A percentile compares a stretch with the other conserved stretches of the same genome.
These are phyloP conservation scores for Rhimphoctona megacephalus DNA, from an alignment of 2,888 invertebrate genomes.

Conservation along the genomic window DNA sequence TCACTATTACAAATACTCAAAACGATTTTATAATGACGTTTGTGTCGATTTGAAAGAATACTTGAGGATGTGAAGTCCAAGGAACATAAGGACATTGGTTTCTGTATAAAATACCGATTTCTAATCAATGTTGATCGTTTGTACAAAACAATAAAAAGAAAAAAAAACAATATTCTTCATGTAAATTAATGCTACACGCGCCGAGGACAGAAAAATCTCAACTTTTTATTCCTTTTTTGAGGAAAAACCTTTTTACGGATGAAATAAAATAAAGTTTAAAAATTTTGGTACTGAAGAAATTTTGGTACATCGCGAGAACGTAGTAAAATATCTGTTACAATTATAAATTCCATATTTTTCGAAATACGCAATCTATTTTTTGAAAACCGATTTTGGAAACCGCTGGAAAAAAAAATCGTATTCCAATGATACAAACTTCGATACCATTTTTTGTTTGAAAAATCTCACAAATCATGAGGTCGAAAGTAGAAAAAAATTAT, in stretches of 20 bases:
- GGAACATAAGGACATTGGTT: conserved; percentile 29
- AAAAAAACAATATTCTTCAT: conserved; percentile 1
- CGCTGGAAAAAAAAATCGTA: neutral
- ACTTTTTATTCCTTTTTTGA: conserved; percentile 32
- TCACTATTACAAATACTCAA: neutral
- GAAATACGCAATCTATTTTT: neutral
- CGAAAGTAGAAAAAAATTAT: neutral
- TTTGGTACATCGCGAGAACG: neutral
- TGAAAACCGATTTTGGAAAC: neutral
- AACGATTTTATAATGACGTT: neutral
- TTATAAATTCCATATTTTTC: neutral
- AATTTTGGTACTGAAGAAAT: neutral
- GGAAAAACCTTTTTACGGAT: conserved; percentile 32
- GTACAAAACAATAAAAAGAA: conserved; percentile 45
- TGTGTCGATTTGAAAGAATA: neutral
- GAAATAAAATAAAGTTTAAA: neutral
- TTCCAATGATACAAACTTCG: neutral
- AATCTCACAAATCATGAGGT: neutral
- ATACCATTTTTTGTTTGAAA: neutral
- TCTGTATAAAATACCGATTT: conserved; percentile 42
- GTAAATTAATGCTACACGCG: conserved; percentile 1
- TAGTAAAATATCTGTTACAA: neutral
- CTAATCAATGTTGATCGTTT: conserved; percentile 29
- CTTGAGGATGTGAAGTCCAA: conserved; percentile 18
- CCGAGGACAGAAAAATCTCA: conserved; percentile 34